phyloP scores from a whole-genome alignment of 2,797 vertebrate species.

The Poliocrania exsul region DNA sequence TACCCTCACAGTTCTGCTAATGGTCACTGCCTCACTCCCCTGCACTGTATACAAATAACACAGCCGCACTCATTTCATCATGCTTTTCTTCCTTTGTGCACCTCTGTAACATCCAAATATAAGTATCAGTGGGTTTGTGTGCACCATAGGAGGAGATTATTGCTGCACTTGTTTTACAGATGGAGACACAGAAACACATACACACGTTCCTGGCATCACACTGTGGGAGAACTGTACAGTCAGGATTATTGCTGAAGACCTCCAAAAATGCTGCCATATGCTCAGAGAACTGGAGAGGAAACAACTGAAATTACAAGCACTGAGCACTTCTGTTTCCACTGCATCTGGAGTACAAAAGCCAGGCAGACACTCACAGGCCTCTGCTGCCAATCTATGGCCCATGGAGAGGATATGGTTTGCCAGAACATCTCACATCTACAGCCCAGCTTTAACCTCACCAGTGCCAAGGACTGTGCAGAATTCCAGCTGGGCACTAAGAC shows the following conservation, averaged over 20 bases:
- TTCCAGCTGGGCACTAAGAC: background rate
- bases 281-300: background rate
- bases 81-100: background rate
- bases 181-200: background rate
- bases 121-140: background rate
- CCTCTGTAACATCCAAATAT: background rate
- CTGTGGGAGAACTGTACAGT: background rate
- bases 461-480: background rate
- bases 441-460: background rate
- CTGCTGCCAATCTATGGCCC: background rate
- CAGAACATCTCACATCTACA: background rate
- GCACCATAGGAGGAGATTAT: background rate
- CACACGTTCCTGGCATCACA: background rate
- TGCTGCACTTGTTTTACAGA: background rate
- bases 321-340: background rate
- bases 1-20: background rate
- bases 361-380: background rate
- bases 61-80: background rate
- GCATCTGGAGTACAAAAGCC: background rate
- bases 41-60: background rate
- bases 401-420: background rate
- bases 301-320: background rate
- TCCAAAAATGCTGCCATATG: constrained; percentile 6
- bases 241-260: background rate
- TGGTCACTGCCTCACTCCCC: background rate